A percentile compares a stretch with the other conserved stretches of the same genome.
These are phyloP conservation scores for Antheraea yamamai DNA, from an alignment of 2,888 invertebrate species.

Conservation along the genomic window DNA sequence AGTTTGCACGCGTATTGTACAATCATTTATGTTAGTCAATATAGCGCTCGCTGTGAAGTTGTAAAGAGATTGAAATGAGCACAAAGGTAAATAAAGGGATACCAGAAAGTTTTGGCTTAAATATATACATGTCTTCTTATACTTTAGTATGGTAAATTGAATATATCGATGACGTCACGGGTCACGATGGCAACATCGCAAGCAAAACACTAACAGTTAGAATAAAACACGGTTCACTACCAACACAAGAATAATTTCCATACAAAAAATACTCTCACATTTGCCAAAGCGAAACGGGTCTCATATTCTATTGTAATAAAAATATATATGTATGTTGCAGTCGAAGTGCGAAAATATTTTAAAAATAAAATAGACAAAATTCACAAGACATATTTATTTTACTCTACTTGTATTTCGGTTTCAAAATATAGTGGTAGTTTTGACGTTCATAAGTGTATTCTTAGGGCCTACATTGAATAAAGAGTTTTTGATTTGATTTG, in stretches of 20 bases:
- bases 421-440: neutral
- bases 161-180: constrained; percentile 1
- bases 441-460: too few relatives aligned
- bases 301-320: constrained; percentile 59
- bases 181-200: constrained; percentile 26
- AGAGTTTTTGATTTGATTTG: too few relatives aligned
- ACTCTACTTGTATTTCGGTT: neutral
- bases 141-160: constrained; percentile 1
- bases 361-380: neutral
- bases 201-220: constrained; percentile 30
- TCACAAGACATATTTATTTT: neutral
- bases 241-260: constrained; percentile 36
- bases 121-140: neutral
- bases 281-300: constrained; percentile 49
- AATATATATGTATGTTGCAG: constrained; percentile 49
- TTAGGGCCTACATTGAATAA: too few relatives aligned
- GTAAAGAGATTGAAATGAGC: neutral
- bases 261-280: constrained; percentile 54
- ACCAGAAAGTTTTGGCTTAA: neutral
- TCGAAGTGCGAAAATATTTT: neutral
- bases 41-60: neutral
- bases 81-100: neutral
- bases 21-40: neutral
- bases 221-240: constrained; percentile 16
- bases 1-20: neutral